A percentile compares a stretch with the other conserved stretches of the same genome.
phyloP scores from a whole-genome alignment of 2,113 vertebrate species.

The Sphaerodactylus townsendi region DNA sequence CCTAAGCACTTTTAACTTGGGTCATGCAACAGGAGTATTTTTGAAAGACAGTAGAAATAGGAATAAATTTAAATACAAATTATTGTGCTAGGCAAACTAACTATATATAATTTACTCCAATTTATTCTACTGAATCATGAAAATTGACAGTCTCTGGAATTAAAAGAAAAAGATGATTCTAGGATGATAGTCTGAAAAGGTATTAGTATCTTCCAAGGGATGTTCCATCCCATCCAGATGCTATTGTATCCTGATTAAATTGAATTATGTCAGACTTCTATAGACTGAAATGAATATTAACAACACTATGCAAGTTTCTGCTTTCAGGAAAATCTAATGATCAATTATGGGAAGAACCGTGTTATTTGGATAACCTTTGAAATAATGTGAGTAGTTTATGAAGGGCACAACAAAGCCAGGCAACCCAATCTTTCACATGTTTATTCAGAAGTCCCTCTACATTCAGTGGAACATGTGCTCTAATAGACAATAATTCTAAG shows the following conservation, averaged over 20 bases:
- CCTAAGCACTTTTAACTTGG: background rate
- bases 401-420: background rate
- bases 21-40: background rate
- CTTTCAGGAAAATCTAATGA: constrained; percentile 4
- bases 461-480: background rate
- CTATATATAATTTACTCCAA: constrained; percentile 6
- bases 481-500: background rate
- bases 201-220: background rate
- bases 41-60: background rate
- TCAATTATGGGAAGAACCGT: background rate
- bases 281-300: background rate
- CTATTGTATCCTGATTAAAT: background rate
- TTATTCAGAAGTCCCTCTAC: background rate
- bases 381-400: background rate
- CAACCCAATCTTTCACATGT: background rate
- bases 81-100: background rate
- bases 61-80: constrained; percentile 6
- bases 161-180: background rate
- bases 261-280: constrained; percentile 3
- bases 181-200: background rate
- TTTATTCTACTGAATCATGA: background rate
- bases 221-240: background rate
- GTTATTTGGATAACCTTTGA: background rate
- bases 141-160: background rate
- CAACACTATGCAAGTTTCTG: background rate